Base-by-base conservation (phyloP, 2,113 vertebrate species). In the Leptodactylus fuscus region DNA sequence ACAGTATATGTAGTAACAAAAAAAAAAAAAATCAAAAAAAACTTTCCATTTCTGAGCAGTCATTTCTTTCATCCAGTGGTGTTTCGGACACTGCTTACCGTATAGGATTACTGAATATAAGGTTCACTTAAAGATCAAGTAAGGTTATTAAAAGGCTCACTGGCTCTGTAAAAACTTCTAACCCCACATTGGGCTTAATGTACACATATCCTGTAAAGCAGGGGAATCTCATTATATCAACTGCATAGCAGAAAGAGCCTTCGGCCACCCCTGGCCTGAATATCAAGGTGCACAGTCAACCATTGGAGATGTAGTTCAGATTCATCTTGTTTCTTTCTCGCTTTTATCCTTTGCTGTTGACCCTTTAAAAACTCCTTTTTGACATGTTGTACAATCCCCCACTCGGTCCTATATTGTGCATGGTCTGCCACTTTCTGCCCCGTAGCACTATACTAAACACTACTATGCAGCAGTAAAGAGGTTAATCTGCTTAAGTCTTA, bases 401-500 rank as follows among this genome's bases (percentile, higher is more conserved):
- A 27, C 5, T 12, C 49, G 5, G 18, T 36, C 22, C 18, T 78
- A 16, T 46, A 78, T 78, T 18, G 13, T 34, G 18, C 29, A 10
- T 4, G 11, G 49, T 78, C 49, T 78, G 9, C 18, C 36, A 51
- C 20, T 36, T 55, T 29, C 32, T 58, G 51, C 8, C 1, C 32
- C 41, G 38, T 44, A 36, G 49, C 75, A 55, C 7, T 32, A 24
- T 55, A 22, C 16, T 78, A 34, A 34, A 11, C 49, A 36, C 0
- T 22, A 36, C 51, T 11, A 12, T 34, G 29, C 49, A 78, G 75
- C 29, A 78, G 75, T 78, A 55, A 55, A 36, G 51, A 58, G 75
- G 75, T 55, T 78, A 78, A 55, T 78, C 51, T 36, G 51, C 49
- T n/a, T 34, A 53, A 20, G 29, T 53, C 29, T 77, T 51, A 78